These are phyloP conservation scores for Platycercus adscitus DNA, from an alignment of 2,113 vertebrate species.

Conservation along the genomic window DNA sequence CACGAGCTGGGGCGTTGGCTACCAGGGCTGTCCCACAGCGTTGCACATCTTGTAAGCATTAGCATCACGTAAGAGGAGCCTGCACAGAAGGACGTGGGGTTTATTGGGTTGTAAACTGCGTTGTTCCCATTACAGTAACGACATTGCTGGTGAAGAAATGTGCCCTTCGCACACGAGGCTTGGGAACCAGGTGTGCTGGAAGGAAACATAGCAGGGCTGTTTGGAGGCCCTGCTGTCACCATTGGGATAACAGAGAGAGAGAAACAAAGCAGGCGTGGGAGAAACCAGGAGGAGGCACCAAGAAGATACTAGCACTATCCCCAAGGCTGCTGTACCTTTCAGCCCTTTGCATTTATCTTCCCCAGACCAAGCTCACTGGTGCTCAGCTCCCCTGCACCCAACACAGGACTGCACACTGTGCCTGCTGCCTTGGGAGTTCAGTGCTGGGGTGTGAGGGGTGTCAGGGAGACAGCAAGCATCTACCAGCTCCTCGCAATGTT, in stretches of 20 bases:
- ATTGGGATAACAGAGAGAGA: not conserved
- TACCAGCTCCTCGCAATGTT: not conserved
- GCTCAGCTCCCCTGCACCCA: not conserved
- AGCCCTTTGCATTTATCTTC: not conserved
- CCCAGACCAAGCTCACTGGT: fast-evolving
- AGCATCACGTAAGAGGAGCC: slow-evolving; percentile 14
- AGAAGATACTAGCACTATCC: not conserved
- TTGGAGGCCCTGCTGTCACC: not conserved
- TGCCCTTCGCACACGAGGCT: not conserved
- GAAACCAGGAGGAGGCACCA: not conserved
- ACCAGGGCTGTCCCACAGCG: not conserved
- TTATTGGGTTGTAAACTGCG: slow-evolving; percentile 61
- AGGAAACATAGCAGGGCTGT: not conserved
- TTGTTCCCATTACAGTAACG: slow-evolving; percentile 25
- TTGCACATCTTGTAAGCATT: slow-evolving; percentile 47
- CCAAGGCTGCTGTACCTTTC: not conserved
- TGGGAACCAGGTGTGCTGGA: slow-evolving; percentile 5
- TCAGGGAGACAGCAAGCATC: not conserved
- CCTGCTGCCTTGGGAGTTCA: not conserved
- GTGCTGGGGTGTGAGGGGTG: not conserved
- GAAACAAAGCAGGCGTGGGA: not conserved
- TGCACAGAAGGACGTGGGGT: slow-evolving; percentile 46
- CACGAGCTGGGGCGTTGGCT: not conserved
- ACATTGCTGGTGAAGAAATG: slow-evolving; percentile 3
- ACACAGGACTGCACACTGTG: not conserved